These are phyloP conservation scores for Vipera latastei DNA, from an alignment of 2,797 vertebrate genomes.

Conservation along the genomic window DNA sequence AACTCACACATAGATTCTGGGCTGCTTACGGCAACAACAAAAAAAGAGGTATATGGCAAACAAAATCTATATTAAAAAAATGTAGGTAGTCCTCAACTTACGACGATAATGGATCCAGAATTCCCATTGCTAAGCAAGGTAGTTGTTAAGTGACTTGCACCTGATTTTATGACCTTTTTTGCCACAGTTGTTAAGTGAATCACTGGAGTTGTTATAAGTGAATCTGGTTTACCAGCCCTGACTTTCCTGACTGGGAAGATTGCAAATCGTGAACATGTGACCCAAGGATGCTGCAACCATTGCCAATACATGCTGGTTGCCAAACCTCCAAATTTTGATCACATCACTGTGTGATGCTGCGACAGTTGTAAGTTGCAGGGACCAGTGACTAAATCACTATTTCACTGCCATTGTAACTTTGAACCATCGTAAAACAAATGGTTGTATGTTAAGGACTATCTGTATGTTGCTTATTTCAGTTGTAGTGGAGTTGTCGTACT, in stretches of 20 bases:
- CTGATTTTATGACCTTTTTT: not conserved
- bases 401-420: not conserved
- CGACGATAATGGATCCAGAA: not conserved
- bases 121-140: not conserved
- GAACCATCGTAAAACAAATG: not conserved
- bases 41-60: not conserved
- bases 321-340: not conserved
- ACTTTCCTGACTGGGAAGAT: no score
- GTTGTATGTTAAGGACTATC: not conserved
- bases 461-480: not conserved
- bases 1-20: not conserved
- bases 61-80: not conserved
- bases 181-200: not conserved
- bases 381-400: not conserved
- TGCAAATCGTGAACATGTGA: not conserved
- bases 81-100: not conserved
- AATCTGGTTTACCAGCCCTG: not conserved
- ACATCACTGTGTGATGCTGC: not conserved
- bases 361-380: not conserved
- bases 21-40: not conserved
- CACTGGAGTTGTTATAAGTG: not conserved
- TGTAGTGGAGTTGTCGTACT: no score
- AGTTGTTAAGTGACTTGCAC: not conserved
- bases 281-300: not conserved
- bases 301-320: not conserved